A percentile compares a stretch with the other conserved stretches of the same genome.
Conservation (phyloP, 1,140 invertebrate genomes). For the Drosophila pruinosa region DNA sequence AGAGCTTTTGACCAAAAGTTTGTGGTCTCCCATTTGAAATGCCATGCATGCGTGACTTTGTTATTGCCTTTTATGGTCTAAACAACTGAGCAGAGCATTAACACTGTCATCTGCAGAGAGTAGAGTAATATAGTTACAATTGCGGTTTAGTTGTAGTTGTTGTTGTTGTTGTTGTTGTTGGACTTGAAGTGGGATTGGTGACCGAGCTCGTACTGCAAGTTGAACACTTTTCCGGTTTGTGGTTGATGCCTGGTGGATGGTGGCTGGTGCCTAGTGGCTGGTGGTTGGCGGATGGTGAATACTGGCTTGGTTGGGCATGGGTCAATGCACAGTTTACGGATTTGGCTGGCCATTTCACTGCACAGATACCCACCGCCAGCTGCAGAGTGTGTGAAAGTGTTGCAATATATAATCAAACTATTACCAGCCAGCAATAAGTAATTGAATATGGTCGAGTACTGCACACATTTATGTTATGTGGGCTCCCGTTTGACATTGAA, state of each 20-base stretch:
- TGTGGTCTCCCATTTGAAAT: conserved; percentile 17
- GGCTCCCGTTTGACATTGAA: conserved; percentile 64
- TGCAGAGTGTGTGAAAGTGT: conserved; percentile 69
- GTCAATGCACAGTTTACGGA: conserved; percentile 79
- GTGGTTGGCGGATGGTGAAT: neutral
- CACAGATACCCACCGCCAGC: conserved; percentile 23
- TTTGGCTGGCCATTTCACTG: conserved; percentile 68
- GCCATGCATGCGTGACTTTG: conserved; percentile 48
- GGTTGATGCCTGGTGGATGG: conserved; percentile 6
- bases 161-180: neutral
- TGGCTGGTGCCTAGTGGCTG: neutral
- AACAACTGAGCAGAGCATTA: conserved; percentile 43
- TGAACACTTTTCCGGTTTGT: conserved; percentile 57
- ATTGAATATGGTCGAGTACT: conserved; percentile 40
- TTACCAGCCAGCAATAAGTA: conserved; percentile 38
- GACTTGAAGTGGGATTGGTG: neutral
- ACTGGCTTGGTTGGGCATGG: conserved; percentile 40
- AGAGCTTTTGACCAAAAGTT: conserved; percentile 17
- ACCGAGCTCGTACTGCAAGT: neutral
- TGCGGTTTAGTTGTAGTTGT: conserved; percentile 19
- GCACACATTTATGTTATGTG: too few relatives aligned
- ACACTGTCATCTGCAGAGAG: conserved; percentile 8
- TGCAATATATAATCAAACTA: conserved; percentile 42
- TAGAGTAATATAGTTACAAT: conserved; percentile 26
- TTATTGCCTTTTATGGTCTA: conserved; percentile 57